These are phyloP conservation scores for Bombylius major DNA, from an alignment of 2,888 invertebrate genomes.

Conservation along the genomic window DNA sequence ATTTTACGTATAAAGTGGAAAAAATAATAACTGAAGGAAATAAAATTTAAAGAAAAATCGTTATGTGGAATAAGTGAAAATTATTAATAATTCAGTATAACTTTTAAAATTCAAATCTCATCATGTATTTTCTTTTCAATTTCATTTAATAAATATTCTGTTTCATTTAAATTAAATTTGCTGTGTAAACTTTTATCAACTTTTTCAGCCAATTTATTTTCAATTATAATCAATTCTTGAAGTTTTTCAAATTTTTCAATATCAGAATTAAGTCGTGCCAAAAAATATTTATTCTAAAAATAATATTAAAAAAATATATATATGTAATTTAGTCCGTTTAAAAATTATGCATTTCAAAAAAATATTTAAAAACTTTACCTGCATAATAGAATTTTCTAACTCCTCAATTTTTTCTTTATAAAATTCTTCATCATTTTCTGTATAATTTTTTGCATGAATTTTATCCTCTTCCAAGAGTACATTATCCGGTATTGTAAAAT, in stretches of 20 bases:
- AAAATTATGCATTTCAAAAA: background rate
- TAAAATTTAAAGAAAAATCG: no score
- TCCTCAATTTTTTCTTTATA: conserved; percentile 16
- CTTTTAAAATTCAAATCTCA: no score
- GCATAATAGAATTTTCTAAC: conserved; percentile 20
- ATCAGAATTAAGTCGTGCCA: conserved; percentile 18
- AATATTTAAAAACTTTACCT: conserved; percentile 18
- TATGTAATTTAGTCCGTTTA: background rate
- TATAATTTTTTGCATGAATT: conserved; percentile 19
- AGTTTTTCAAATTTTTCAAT: conserved; percentile 16
- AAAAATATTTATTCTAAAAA: conserved; percentile 19
- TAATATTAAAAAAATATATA: background rate
- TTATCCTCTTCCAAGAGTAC: conserved; percentile 24
- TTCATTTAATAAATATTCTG: background rate
- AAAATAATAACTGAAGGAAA: no score
- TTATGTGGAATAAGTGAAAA: no score
- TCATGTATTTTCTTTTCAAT: background rate
- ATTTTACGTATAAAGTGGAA: background rate
- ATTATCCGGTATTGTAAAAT: conserved; percentile 26
- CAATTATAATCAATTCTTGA: conserved; percentile 14
- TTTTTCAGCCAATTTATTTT: conserved; percentile 14
- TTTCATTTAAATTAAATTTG: background rate
- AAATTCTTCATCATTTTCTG: conserved; percentile 19
- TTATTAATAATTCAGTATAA: no score
- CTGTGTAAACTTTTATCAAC: conserved; percentile 16